Conservation (phyloP, 2,888 invertebrate genomes). For the Gymnocheta viridis region DNA sequence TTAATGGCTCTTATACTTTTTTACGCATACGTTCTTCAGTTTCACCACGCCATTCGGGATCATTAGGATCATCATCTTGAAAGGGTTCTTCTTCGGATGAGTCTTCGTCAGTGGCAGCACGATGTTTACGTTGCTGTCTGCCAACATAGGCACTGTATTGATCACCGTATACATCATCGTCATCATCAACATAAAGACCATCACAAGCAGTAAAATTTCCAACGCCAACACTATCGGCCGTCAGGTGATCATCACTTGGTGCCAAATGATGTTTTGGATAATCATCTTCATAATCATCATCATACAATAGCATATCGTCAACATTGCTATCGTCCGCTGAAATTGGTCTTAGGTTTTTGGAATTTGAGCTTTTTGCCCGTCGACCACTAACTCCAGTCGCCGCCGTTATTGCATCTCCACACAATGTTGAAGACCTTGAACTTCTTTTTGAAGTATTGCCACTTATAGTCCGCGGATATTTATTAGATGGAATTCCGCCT, state of each 20-base stretch:
- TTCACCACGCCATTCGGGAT: constrained; percentile 88
- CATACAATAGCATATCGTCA: constrained; percentile 64
- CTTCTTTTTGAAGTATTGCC: constrained; percentile 58
- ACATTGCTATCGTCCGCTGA: constrained; percentile 67
- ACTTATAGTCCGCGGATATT: constrained; percentile 48
- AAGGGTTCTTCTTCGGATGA: constrained; percentile 83
- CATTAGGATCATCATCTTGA: constrained; percentile 92
- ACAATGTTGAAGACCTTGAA: constrained; percentile 59
- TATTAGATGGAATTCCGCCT: constrained; percentile 31
- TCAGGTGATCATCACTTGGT: constrained; percentile 73
- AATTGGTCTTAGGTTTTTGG: constrained; percentile 45
- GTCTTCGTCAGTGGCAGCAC: constrained; percentile 75
- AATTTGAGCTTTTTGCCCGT: constrained; percentile 48
- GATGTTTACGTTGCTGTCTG: constrained; percentile 67
- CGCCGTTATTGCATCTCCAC: constrained; percentile 44
- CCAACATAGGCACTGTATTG: constrained; percentile 75
- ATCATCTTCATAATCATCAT: constrained; percentile 73
- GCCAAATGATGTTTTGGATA: constrained; percentile 77
- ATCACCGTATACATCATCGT: constrained; percentile 68
- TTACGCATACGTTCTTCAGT: constrained; percentile 70
- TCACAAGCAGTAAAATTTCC: constrained; percentile 52
- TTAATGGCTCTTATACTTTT: constrained; percentile 61
- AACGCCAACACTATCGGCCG: constrained; percentile 67
- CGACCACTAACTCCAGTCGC: not conserved
- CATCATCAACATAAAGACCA: constrained; percentile 56